A percentile compares a stretch with the other conserved stretches of the same genome.
Conservation (phyloP, 2,113 vertebrate species). For the Bubo bubo region DNA sequence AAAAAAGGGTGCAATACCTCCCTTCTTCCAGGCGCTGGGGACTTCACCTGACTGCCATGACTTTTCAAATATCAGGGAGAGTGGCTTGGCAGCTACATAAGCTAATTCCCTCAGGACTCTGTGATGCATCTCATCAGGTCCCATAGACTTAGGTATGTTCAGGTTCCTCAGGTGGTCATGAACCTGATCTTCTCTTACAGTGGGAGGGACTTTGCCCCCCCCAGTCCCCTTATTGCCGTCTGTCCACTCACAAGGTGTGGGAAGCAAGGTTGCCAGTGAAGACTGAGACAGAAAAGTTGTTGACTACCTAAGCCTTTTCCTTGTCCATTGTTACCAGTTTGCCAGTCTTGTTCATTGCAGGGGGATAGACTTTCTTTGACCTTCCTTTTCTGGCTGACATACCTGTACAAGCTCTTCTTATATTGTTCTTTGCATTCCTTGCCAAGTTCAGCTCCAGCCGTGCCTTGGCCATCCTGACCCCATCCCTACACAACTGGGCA, state of each 20-base stretch:
- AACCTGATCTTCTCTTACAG: neutral
- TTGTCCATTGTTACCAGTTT: neutral
- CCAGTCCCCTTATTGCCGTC: too few relatives aligned
- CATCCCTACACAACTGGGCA: neutral
- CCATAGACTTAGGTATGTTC: neutral
- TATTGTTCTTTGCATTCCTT: neutral
- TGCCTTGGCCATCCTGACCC: neutral
- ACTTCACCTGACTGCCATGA: neutral
- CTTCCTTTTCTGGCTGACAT: neutral
- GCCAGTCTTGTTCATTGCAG: neutral
- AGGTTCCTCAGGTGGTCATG: neutral
- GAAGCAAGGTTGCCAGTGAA: neutral
- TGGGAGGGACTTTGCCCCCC: too few relatives aligned
- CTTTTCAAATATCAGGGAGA: too few relatives aligned
- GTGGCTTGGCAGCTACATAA: neutral
- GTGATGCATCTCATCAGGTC: neutral
- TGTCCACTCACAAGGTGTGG: neutral
- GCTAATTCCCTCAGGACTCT: neutral
- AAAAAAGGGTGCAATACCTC: neutral
- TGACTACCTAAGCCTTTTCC: neutral
- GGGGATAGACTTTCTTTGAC: neutral
- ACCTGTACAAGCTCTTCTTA: neutral
- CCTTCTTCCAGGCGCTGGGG: neutral
- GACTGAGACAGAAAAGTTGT: neutral
- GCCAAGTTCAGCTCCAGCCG: neutral